Conservation (phyloP, 2,888 invertebrate genomes). For the Helleia helle region DNA sequence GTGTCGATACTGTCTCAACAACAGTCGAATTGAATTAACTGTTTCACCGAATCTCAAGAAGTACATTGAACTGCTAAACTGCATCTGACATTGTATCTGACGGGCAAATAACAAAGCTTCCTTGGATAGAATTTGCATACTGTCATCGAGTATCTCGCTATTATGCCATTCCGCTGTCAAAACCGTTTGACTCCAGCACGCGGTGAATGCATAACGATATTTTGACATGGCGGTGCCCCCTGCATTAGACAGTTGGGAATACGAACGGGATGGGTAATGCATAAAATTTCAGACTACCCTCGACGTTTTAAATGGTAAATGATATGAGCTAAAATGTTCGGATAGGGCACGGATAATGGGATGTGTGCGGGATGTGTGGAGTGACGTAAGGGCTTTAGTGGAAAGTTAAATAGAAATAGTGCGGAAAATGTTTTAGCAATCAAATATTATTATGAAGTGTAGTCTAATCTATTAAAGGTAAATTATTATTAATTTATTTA, state of each 20-base stretch:
- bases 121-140: constrained; percentile 19
- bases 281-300: constrained; percentile 29
- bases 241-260: constrained; percentile 24
- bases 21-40: not conserved
- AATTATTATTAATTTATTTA: no score
- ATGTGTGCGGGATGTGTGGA: constrained; percentile 16
- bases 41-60: constrained; percentile 1
- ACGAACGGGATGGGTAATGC: constrained; percentile 26
- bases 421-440: no score
- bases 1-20: no score
- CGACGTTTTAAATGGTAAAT: constrained; percentile 24
- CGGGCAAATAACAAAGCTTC: constrained; percentile 14
- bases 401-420: constrained; percentile 15
- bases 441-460: no score
- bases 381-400: constrained; percentile 14
- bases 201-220: constrained; percentile 24
- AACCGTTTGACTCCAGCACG: constrained; percentile 25
- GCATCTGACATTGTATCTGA: constrained; percentile 14
- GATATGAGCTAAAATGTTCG: constrained; percentile 22
- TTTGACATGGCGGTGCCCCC: constrained; percentile 21
- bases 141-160: constrained; percentile 23
- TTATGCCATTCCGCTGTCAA: constrained; percentile 27
- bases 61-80: constrained; percentile 19
- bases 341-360: constrained; percentile 20
- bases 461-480: no score